Evolutionary conservation across 1,140 invertebrate species (phyloP), one percentile per base, ranked within the genome.

Genomic region (Tetragnatha versicolor): DNA sequence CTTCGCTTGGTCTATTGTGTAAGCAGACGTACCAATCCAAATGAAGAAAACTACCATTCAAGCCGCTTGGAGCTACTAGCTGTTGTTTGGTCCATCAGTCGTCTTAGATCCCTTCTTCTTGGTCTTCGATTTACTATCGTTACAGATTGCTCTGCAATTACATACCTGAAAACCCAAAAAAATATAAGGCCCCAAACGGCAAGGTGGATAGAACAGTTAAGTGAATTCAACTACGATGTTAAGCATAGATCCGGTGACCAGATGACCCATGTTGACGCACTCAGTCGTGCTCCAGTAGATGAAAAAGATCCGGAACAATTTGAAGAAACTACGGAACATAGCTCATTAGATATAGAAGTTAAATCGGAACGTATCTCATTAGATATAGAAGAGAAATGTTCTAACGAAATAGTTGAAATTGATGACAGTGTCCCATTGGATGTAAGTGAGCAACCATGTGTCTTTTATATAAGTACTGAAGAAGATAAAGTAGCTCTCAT

Each of bases 51-150:
- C n/a, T 61, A 73, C 39, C 20, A 75, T 14, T 53, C 42, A 47
- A 45, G 45, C 20, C n/a, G 42, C 27, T 47, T 79, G 3, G 63
- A 79, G 33, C 25, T 70, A 2, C 33, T 58, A 42, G 49, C 31
- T 1, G 47, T 35, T 68, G 66, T 69, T 0, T 79, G 49, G 49
- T 31, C 42, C n/a, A 12, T 79, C 14, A 39, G 53, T 25, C 68
- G 17, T 25, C 22, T 79, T 2, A 42, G 63, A 0, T 49, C 31
- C 5, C 60, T 66, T 37, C 10, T 76, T 3, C 12, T 76, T 25
- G 70, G 79, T 3, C 55, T 76, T 1, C 20, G 33, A 2, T 79
- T 81, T n/a, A 65, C 37, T 17, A 25, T 81, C 12, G 51, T 79
- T 20, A 81, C 66, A 2, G 58, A 79, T 25, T 60, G 65, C 49